Evolutionary conservation across 2,888 invertebrate species (phyloP).

Genomic region (Drosophila tanythrix): DNA sequence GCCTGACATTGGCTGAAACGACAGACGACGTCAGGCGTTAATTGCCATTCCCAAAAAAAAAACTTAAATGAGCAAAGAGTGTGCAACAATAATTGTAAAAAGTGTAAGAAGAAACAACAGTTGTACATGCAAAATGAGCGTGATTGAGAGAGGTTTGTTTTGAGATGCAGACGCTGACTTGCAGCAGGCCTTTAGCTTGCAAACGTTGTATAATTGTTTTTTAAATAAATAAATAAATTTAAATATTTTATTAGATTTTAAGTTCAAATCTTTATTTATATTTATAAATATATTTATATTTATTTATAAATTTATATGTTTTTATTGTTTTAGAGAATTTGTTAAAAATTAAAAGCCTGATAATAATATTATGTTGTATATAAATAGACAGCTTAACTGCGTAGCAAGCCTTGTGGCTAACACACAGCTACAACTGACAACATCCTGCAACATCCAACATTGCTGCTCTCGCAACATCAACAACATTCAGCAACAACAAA

Average conservation of each 20-base stretch:
- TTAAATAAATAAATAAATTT: background rate
- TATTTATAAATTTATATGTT: background rate
- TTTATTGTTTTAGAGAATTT: background rate
- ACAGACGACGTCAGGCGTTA: conserved; percentile 42
- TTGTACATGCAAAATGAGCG: background rate
- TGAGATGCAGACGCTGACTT: background rate
- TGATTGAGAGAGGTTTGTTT: background rate
- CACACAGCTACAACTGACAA: conserved; percentile 24
- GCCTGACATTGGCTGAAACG: conserved; percentile 30
- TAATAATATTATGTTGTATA: background rate
- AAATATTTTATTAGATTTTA: background rate
- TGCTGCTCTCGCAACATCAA: conserved; percentile 9
- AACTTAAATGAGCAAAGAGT: conserved; percentile 27
- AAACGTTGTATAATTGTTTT: background rate
- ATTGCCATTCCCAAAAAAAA: conserved; percentile 37
- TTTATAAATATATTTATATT: too few relatives aligned
- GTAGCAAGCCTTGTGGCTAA: background rate
- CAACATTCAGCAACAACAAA: conserved; percentile 5
- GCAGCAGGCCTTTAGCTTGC: background rate
- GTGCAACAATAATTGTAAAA: conserved; percentile 28
- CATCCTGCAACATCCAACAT: conserved; percentile 26
- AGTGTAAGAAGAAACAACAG: conserved; percentile 18
- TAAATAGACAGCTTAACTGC: background rate
- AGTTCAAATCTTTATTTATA: background rate
- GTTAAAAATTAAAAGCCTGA: background rate